Base-by-base conservation (phyloP, 2,113 vertebrate genomes). In the Quiscalus mexicanus region DNA sequence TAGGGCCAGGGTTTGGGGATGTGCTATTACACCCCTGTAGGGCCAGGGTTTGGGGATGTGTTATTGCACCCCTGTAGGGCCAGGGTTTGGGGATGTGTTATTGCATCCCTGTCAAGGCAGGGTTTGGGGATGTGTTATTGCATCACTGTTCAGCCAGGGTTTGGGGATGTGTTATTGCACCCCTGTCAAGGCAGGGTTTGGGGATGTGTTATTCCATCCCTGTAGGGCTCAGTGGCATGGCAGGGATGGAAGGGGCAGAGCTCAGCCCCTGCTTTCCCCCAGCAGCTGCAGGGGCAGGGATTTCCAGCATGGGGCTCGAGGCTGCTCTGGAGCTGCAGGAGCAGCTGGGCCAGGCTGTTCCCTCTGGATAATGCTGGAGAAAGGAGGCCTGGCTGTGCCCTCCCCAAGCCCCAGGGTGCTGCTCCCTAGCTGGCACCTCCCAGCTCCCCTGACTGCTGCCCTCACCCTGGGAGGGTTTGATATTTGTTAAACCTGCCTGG, bases 321-420 rank as follows among this genome's bases (percentile, higher is more conserved):
- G 47, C 47, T 70, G 90, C 8, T 30, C 12, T 0, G 0, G 37
- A 8, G 53, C 74, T 45, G n/a, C 50, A 4, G 1, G 35, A 60
- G 25, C 24, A 15, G 31, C 89, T 27, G 59, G 21, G 55, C 35
- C 42, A 37, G 55, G 31, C 42, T 35, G 5, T 59, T 28, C 35
- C 41, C 18, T 37, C 6, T 0, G 5, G 30, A 25, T 23, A 39
- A 21, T 0, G 6, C 5, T 21, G 31, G 84, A 37, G 55, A 21
- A 18, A 19, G 0, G 0, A 30, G 47, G 6, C 50, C 41, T n/a
- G 23, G 63, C 78, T 0, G 0, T 58, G 79, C 27, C 31, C 68
- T 56, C 44, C 49, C 27, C 3, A 1, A 1, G 16, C 63, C 21
- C 1, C 7, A 39, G 1, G 1, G 0, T 14, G 64, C 45, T 44